phyloP scores from a whole-genome alignment of 2,888 invertebrate species.

The Tachina fera region DNA sequence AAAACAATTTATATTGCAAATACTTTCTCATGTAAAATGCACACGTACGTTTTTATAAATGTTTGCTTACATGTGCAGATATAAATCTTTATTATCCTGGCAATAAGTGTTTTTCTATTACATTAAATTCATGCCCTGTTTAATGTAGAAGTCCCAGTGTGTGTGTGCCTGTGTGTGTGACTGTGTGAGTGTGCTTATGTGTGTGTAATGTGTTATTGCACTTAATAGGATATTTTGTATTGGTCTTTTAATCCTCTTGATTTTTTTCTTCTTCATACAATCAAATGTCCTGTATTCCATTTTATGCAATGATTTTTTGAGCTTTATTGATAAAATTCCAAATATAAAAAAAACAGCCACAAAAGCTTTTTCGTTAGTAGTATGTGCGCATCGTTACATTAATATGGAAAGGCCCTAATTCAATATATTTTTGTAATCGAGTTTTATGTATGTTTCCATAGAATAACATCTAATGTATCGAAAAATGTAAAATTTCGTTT shows the following conservation, averaged over 20 bases:
- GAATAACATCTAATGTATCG: no score
- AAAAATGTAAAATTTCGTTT: no score
- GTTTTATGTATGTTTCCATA: no score
- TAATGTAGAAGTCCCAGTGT: not conserved
- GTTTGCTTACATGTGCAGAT: not conserved
- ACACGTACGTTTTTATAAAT: not conserved
- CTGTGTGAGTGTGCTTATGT: no score
- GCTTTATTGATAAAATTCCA: not conserved
- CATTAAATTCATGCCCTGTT: constrained; percentile 22
- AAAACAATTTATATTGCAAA: constrained; percentile 33
- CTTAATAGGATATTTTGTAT: constrained; percentile 35
- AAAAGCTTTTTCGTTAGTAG: not conserved
- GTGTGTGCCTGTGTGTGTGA: not conserved
- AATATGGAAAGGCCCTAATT: no score
- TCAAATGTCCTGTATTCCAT: constrained; percentile 8
- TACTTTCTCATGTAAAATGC: not conserved
- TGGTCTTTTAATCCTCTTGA: constrained; percentile 24
- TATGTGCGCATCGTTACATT: no score
- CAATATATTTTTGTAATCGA: no score
- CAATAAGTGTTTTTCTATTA: constrained; percentile 48
- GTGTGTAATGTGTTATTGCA: not conserved
- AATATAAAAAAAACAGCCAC: not conserved
- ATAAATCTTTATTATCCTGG: constrained; percentile 64
- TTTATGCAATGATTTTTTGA: not conserved
- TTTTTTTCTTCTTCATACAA: constrained; percentile 24